These are phyloP conservation scores for Tetrax tetrax DNA, from an alignment of 2,113 vertebrate genomes.

Conservation along the genomic window DNA sequence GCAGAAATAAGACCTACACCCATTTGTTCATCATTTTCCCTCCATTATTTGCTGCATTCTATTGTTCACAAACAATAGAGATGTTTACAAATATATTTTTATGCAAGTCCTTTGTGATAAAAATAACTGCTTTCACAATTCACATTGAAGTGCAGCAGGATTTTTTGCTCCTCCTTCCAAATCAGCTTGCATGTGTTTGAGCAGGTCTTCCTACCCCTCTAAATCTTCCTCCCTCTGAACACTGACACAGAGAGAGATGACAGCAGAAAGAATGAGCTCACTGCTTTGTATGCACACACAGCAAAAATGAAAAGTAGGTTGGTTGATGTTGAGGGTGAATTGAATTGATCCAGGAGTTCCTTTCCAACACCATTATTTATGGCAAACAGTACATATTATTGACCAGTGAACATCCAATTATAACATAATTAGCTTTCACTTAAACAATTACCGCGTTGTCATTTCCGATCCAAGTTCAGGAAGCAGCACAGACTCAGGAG, in stretches of 20 bases:
- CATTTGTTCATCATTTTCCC: constrained; percentile 3
- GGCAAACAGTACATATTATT: neutral
- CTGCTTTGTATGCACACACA: neutral
- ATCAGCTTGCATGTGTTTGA: neutral
- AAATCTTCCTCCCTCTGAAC: neutral
- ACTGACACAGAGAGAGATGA: neutral
- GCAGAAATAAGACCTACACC: constrained; percentile 9
- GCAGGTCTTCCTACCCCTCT: neutral
- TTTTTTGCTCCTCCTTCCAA: neutral
- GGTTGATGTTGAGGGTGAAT: neutral
- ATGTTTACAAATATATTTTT: constrained; percentile 29
- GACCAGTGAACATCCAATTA: neutral
- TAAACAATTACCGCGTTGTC: constrained; percentile 15
- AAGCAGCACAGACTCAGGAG: constrained; percentile 3
- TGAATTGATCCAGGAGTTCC: neutral
- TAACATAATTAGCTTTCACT: constrained; percentile 31
- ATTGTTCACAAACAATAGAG: constrained; percentile 62
- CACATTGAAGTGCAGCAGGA: neutral
- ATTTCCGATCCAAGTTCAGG: constrained; percentile 11
- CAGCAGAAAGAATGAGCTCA: neutral
- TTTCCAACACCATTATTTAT: neutral
- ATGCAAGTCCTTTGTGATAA: constrained; percentile 13
- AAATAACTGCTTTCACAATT: constrained; percentile 46
- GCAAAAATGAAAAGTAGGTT: neutral
- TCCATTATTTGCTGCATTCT: constrained; percentile 19